phyloP scores from a whole-genome alignment of 2,113 vertebrate genomes.

The Pseudorectes ferrugineus region DNA sequence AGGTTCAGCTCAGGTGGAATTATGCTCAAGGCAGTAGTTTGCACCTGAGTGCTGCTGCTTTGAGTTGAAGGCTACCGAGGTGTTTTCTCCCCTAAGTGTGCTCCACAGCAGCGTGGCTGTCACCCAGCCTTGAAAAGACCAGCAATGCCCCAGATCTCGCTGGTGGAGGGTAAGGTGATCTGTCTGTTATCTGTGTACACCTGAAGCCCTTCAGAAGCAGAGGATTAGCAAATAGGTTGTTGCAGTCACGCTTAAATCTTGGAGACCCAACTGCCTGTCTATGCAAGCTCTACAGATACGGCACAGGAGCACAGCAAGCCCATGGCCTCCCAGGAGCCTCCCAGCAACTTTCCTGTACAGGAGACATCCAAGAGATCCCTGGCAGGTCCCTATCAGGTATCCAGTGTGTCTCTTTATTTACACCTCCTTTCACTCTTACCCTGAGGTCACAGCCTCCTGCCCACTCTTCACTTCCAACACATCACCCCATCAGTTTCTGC shows the following conservation, averaged over 20 bases:
- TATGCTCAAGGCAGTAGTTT: neutral
- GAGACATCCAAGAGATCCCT: neutral
- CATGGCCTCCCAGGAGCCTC: neutral
- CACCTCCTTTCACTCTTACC: neutral
- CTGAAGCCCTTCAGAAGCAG: neutral
- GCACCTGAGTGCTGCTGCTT: neutral
- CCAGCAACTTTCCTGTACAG: neutral
- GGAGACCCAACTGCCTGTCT: neutral
- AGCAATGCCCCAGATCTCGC: neutral
- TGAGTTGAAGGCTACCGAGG: neutral
- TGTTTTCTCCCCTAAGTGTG: neutral
- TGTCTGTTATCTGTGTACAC: neutral
- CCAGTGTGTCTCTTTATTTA: neutral
- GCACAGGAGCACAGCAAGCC: neutral
- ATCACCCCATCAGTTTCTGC: neutral
- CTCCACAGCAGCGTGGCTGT: accelerated
- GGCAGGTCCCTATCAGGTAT: neutral
- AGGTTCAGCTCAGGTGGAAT: neutral
- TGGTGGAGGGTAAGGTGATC: neutral
- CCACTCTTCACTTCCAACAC: neutral
- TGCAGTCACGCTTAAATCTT: neutral
- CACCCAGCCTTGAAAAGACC: neutral
- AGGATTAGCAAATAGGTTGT: neutral
- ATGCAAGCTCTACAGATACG: neutral
- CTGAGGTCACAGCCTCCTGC: neutral